A percentile compares a stretch with the other conserved stretches of the same genome.
Evolutionary conservation across 2,113 vertebrate genomes (phyloP).

Genomic region (Rhadina sibilatrix): DNA sequence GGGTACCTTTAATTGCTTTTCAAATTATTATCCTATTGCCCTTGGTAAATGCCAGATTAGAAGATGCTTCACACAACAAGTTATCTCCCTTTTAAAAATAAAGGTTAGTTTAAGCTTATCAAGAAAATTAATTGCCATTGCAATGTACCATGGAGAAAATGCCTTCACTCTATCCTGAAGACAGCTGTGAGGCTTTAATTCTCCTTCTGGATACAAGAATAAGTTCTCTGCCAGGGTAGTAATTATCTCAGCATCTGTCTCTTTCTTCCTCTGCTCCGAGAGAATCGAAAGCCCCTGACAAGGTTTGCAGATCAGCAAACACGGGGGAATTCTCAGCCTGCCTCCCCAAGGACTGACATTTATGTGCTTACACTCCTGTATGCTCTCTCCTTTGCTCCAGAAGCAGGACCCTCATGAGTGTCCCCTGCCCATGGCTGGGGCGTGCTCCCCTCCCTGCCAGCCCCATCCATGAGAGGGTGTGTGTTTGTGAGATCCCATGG

Average conservation of each 20-base stretch:
- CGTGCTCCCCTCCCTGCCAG: accelerated
- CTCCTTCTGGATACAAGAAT: slow-evolving; percentile 58
- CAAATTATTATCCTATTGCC: background rate
- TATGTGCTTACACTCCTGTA: background rate
- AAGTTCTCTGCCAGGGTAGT: slow-evolving; percentile 48
- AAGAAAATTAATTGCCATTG: slow-evolving; percentile 67
- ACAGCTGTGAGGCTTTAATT: slow-evolving; percentile 52
- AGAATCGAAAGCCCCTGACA: slow-evolving; percentile 7
- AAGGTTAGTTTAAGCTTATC: slow-evolving; percentile 68
- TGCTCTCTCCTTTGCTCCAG: background rate
- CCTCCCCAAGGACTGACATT: background rate
- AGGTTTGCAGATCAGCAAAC: slow-evolving; percentile 39
- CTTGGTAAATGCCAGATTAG: slow-evolving; percentile 48
- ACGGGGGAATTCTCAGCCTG: background rate
- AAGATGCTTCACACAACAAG: slow-evolving; percentile 7
- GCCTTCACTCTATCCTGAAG: slow-evolving; percentile 28
- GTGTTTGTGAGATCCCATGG: accelerated
- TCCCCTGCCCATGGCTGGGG: background rate
- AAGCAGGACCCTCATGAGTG: background rate
- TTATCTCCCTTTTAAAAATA: slow-evolving; percentile 46
- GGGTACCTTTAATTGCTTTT: slow-evolving; percentile 22
- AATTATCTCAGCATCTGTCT: slow-evolving; percentile 62
- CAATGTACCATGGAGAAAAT: slow-evolving; percentile 56
- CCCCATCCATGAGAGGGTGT: background rate
- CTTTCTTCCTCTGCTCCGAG: background rate